A percentile compares a stretch with the other conserved stretches of the same genome.
Conservation (phyloP, 2,113 vertebrate species). For the Bucco capensis region DNA sequence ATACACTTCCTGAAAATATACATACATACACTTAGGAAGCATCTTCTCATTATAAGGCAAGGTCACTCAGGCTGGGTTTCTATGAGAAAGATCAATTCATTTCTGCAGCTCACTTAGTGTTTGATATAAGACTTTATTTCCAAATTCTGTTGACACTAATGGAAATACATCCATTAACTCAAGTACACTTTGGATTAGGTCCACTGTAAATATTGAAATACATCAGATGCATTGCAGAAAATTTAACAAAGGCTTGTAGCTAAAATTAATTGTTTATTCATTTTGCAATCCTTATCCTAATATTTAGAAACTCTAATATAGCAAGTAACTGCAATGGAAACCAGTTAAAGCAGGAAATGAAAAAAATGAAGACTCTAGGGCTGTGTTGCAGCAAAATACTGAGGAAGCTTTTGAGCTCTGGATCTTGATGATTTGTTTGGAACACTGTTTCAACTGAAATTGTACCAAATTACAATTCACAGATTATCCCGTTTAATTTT, state of each 20-base stretch:
- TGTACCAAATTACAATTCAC: neutral
- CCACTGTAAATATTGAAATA: slow-evolving; percentile 32
- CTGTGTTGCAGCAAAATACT: neutral
- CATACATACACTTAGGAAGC: neutral
- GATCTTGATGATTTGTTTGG: neutral
- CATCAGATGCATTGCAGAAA: neutral
- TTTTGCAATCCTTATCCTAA: slow-evolving; percentile 19
- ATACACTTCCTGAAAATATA: no score
- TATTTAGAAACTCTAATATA: slow-evolving; percentile 22
- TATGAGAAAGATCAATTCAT: neutral
- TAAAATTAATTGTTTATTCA: neutral
- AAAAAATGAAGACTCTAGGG: neutral
- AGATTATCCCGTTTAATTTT: neutral
- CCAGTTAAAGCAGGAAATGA: neutral
- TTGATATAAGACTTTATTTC: neutral
- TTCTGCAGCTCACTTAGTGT: neutral
- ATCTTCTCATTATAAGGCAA: neutral
- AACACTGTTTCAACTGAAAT: neutral
- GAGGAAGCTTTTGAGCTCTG: neutral
- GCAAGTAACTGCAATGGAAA: neutral
- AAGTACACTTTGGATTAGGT: slow-evolving; percentile 7
- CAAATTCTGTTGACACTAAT: neutral
- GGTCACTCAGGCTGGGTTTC: neutral
- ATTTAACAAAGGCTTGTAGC: neutral
- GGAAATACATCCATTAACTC: slow-evolving; percentile 3